Evolutionary conservation across 2,888 invertebrate genomes (phyloP).

Genomic region (Tetranychus piercei): DNA sequence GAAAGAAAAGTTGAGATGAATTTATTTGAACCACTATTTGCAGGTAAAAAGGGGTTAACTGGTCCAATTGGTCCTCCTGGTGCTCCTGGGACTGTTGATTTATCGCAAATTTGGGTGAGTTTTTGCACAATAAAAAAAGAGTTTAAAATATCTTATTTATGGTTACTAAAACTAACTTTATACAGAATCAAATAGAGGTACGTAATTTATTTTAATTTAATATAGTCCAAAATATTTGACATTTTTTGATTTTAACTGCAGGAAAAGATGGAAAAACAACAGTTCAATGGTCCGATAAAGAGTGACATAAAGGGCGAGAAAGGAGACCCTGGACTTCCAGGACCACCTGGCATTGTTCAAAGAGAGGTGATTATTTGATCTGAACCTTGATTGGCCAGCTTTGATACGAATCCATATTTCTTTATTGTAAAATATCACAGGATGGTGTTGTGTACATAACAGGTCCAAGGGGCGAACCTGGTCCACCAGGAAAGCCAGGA

Average conservation of each 20-base stretch:
- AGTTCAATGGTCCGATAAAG: not conserved
- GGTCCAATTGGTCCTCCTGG: not conserved
- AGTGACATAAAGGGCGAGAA: slow-evolving; percentile 18
- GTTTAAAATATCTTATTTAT: not conserved
- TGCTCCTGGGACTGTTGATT: not conserved
- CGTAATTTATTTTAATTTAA: not conserved
- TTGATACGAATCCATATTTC: not conserved
- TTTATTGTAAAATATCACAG: not conserved
- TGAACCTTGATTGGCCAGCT: not conserved
- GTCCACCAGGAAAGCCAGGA: not conserved
- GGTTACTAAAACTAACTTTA: not conserved
- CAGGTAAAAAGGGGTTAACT: not conserved
- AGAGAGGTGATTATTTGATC: not conserved
- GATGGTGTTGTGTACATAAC: not conserved
- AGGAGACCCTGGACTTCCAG: slow-evolving; percentile 16
- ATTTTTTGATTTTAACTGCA: not conserved
- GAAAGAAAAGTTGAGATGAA: not conserved
- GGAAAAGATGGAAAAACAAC: not conserved
- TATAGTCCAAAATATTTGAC: not conserved
- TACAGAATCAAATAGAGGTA: not conserved
- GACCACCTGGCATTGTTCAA: not conserved
- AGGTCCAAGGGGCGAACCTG: slow-evolving; percentile 5
- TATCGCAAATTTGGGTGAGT: not conserved
- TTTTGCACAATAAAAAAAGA: not conserved
- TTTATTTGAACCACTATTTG: not conserved